Evolutionary conservation across 2,888 invertebrate species (phyloP).

Genomic region (Drosophila nr. perissopoda): DNA sequence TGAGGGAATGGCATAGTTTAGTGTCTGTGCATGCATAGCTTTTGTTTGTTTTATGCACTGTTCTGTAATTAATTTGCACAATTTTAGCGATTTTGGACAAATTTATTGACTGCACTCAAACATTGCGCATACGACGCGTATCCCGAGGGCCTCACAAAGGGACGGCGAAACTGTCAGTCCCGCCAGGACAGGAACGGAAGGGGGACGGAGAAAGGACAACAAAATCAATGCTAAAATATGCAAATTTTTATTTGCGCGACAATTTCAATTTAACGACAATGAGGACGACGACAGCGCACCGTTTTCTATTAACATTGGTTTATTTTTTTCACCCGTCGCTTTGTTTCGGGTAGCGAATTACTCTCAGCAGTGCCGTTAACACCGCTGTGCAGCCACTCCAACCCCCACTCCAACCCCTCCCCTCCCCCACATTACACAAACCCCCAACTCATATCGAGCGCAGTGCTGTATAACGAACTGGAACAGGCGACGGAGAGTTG

Average conservation of each 20-base stretch:
- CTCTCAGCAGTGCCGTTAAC: constrained; percentile 82
- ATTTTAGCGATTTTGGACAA: constrained; percentile 51
- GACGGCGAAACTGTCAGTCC: constrained; percentile 1
- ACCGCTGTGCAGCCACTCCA: constrained; percentile 50
- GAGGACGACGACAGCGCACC: constrained; percentile 47
- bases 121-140: constrained; percentile 71
- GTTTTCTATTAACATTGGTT: constrained; percentile 75
- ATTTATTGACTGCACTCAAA: constrained; percentile 70
- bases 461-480: constrained; percentile 36
- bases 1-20: constrained; percentile 42
- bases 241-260: constrained; percentile 83
- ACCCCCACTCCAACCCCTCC: not conserved
- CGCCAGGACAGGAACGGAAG: not conserved
- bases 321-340: constrained; percentile 35
- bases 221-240: constrained; percentile 82
- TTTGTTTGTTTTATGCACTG: constrained; percentile 56
- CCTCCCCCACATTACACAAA: not conserved
- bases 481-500: constrained; percentile 3
- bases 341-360: constrained; percentile 67
- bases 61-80: constrained; percentile 62
- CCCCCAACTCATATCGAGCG: not conserved
- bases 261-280: constrained; percentile 82
- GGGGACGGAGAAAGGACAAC: not conserved
- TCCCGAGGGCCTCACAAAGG: constrained; percentile 43
- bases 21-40: constrained; percentile 19